phyloP scores from a whole-genome alignment of 2,888 invertebrate species.

The Leptinotarsa rubiginosa region DNA sequence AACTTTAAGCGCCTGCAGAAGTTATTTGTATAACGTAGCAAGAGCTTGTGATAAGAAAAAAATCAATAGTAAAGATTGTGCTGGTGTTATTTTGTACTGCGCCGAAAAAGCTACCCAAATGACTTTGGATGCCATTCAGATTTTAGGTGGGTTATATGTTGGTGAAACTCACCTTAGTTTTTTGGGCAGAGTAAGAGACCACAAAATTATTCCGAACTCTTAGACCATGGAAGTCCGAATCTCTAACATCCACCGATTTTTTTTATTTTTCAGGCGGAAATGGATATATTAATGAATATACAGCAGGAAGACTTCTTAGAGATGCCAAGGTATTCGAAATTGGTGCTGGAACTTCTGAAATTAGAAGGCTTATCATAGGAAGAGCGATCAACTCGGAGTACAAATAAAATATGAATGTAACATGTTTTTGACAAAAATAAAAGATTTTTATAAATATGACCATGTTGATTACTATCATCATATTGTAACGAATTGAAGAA shows the following conservation, averaged over 20 bases:
- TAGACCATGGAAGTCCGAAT: too few relatives aligned
- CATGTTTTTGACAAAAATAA: background rate
- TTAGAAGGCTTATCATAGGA: conserved; percentile 92
- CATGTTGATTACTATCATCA: background rate
- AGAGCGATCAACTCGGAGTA: conserved; percentile 89
- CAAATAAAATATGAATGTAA: conserved; percentile 42
- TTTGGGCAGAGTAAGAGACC: too few relatives aligned
- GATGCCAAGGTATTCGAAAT: conserved; percentile 99
- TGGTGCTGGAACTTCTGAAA: conserved; percentile 97
- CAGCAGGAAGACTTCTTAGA: conserved; percentile 89
- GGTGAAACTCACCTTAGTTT: background rate
- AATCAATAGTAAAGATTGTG: conserved; percentile 90
- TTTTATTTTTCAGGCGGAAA: conserved; percentile 83
- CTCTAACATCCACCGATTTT: too few relatives aligned
- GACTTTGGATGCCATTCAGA: conserved; percentile 94
- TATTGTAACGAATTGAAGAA: too few relatives aligned
- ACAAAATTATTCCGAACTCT: too few relatives aligned
- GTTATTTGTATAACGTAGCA: conserved; percentile 92
- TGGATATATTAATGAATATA: conserved; percentile 98
- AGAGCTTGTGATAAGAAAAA: conserved; percentile 81
- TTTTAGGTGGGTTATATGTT: conserved; percentile 78
- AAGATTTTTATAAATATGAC: background rate
- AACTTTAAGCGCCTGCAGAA: conserved; percentile 84
- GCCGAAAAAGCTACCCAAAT: conserved; percentile 92
- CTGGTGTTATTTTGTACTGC: conserved; percentile 91